Evolutionary conservation across 2,113 vertebrate species (phyloP).

Genomic region (Oreotragus oreotragus): DNA sequence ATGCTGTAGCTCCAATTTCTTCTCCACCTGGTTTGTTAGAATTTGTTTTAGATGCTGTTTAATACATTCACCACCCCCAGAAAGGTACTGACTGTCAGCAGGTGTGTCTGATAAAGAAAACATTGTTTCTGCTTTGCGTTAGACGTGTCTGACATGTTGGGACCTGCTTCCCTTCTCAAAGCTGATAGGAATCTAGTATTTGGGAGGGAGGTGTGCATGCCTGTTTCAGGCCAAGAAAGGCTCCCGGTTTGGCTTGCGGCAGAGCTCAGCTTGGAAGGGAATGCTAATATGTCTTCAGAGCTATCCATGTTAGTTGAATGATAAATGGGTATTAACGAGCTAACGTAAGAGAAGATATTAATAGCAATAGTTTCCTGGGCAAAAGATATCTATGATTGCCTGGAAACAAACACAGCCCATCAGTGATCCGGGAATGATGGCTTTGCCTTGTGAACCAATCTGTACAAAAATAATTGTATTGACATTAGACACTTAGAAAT

Average conservation of each 20-base stretch:
- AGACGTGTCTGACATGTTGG: not conserved
- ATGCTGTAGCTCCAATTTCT: not conserved
- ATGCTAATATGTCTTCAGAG: not conserved
- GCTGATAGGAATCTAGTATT: not conserved
- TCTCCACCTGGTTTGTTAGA: not conserved
- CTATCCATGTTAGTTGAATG: not conserved
- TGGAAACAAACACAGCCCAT: not conserved
- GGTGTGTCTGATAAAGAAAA: slow-evolving; percentile 44
- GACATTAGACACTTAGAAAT: not conserved
- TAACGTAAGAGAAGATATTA: not conserved
- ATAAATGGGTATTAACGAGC: not conserved
- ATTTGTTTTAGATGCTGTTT: not conserved
- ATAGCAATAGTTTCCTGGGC: not conserved
- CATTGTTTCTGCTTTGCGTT: not conserved
- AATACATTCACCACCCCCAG: not conserved
- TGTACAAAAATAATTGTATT: not conserved
- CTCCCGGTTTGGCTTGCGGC: not conserved
- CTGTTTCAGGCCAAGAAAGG: not conserved
- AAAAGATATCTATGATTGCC: not conserved
- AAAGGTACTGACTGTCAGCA: not conserved
- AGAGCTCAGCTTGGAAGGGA: not conserved
- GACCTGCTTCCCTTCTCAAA: not conserved
- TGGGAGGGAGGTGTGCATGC: not conserved
- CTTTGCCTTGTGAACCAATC: not conserved
- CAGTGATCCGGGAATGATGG: not conserved